Conservation (phyloP, 2,797 vertebrate genomes). For the Discoglossus pictus region DNA sequence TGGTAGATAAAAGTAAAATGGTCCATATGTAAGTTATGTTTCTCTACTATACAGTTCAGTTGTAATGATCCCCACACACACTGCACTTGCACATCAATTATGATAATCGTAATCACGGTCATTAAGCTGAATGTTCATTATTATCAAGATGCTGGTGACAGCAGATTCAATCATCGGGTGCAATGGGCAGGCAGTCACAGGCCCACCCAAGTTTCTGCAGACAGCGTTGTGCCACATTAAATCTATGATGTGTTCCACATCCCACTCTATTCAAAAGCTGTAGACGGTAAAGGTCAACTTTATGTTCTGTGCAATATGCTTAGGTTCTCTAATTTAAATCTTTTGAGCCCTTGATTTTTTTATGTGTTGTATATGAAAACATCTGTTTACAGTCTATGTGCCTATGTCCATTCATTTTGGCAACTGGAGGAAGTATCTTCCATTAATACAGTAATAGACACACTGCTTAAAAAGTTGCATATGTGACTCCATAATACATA, state of each 20-base stretch:
- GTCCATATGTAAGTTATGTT: slow-evolving; percentile 69
- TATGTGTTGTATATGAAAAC: slow-evolving; percentile 69
- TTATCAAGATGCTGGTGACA: slow-evolving; percentile 79
- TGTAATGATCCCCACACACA: slow-evolving; percentile 77
- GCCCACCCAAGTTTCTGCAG: slow-evolving; percentile 77
- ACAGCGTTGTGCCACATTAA: slow-evolving; percentile 78
- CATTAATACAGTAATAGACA: slow-evolving; percentile 52
- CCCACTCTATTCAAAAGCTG: slow-evolving; percentile 73
- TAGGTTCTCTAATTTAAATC: slow-evolving; percentile 76
- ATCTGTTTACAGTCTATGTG: slow-evolving; percentile 65
- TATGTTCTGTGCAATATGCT: slow-evolving; percentile 82
- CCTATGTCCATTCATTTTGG: slow-evolving; percentile 53
- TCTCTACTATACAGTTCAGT: slow-evolving; percentile 72
- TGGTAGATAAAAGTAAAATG: slow-evolving; percentile 71
- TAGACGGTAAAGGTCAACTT: slow-evolving; percentile 78
- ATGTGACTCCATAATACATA: too few species aligned
- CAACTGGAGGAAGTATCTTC: slow-evolving; percentile 47
- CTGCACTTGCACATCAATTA: slow-evolving; percentile 81
- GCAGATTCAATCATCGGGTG: slow-evolving; percentile 78
- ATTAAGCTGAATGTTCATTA: slow-evolving; percentile 85
- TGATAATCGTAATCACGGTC: slow-evolving; percentile 83
- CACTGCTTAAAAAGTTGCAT: too few species aligned
- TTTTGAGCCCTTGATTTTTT: slow-evolving; percentile 64
- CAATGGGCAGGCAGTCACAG: slow-evolving; percentile 70
- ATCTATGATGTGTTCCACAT: slow-evolving; percentile 73